Evolutionary conservation across 2,888 invertebrate species (phyloP).

Genomic region (Volucella inanis): DNA sequence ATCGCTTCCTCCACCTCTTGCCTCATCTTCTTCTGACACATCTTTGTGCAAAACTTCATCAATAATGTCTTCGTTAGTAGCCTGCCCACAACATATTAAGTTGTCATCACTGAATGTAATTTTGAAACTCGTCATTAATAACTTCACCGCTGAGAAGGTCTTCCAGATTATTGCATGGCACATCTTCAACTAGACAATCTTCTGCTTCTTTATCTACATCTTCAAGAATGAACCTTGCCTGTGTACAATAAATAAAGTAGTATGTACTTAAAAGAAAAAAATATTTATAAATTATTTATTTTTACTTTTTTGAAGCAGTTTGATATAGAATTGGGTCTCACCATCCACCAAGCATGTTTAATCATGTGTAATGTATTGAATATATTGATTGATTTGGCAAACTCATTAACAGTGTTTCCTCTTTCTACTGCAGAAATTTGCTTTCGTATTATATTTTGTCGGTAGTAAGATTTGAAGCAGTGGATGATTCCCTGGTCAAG

Average conservation of each 20-base stretch:
- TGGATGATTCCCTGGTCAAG: slow-evolving; percentile 6
- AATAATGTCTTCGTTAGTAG: neutral
- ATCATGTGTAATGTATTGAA: slow-evolving; percentile 1
- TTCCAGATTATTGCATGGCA: slow-evolving; percentile 4
- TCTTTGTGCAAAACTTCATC: neutral
- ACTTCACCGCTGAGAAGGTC: neutral
- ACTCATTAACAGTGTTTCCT: neutral
- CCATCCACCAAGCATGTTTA: neutral
- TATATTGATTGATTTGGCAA: neutral
- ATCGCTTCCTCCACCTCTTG: neutral
- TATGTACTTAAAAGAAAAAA: too few species aligned
- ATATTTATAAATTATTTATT: too few species aligned
- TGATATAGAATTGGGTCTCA: neutral
- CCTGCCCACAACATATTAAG: slow-evolving; percentile 1
- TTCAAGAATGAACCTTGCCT: neutral
- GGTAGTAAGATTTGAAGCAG: slow-evolving; percentile 3
- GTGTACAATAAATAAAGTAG: too few species aligned
- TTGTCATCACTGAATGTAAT: neutral
- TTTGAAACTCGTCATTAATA: neutral
- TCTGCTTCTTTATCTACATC: neutral
- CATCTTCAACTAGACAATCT: slow-evolving; percentile 2
- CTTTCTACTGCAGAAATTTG: neutral
- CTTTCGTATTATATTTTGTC: slow-evolving; percentile 2
- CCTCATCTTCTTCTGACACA: neutral
- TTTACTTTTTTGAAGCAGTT: slow-evolving; percentile 1